These are phyloP conservation scores for Chlamydotis undulata DNA, from an alignment of 2,113 vertebrate species.

Conservation along the genomic window DNA sequence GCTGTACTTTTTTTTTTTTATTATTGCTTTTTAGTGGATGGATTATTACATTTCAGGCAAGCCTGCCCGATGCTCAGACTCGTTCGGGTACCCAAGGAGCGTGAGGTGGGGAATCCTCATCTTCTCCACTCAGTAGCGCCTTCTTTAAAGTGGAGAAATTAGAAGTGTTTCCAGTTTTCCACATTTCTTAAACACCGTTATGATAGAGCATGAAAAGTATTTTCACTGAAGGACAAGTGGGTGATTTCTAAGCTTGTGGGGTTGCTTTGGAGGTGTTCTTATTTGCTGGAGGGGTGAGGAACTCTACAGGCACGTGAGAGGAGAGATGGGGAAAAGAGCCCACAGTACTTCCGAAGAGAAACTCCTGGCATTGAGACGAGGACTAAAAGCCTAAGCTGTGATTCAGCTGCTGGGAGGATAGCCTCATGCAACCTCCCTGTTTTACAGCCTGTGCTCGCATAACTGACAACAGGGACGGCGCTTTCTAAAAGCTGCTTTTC, in stretches of 20 bases:
- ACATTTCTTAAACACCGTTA: background rate
- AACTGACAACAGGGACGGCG: background rate
- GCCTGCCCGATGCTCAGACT: background rate
- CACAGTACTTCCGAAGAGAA: background rate
- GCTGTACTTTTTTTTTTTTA: background rate
- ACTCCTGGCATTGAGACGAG: background rate
- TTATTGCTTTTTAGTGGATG: background rate
- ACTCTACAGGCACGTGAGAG: background rate
- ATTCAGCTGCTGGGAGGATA: background rate
- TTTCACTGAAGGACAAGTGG: background rate
- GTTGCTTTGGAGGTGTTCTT: background rate
- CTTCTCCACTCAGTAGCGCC: background rate
- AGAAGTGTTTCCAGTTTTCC: background rate
- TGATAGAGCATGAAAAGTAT: background rate
- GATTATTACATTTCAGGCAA: background rate
- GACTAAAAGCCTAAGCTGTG: background rate
- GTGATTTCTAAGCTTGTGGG: background rate
- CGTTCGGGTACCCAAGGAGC: accelerated
- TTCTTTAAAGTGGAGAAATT: background rate
- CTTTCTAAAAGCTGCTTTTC: background rate
- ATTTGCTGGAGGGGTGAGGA: background rate
- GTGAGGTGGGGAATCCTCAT: background rate
- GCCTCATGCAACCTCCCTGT: background rate
- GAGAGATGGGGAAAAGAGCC: background rate
- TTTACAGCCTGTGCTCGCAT: accelerated